These are phyloP conservation scores for Romanogobio albipinnatus DNA, from an alignment of 2,113 vertebrate species.

Conservation along the genomic window DNA sequence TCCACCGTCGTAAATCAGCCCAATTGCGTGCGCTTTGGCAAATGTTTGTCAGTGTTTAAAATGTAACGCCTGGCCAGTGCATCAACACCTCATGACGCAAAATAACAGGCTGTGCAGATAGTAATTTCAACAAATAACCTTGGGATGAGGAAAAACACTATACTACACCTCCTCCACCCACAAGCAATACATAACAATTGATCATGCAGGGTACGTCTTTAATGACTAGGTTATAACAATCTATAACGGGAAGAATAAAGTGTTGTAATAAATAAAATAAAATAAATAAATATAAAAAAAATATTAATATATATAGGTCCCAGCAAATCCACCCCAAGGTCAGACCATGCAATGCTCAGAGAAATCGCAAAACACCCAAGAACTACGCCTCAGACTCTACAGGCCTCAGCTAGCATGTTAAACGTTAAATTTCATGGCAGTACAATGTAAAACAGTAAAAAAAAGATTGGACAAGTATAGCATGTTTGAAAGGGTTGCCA, in stretches of 20 bases:
- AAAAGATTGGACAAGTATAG: no score
- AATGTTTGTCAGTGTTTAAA: constrained; percentile 9
- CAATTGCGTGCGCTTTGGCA: constrained; percentile 4
- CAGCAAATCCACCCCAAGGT: no score
- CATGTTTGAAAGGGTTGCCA: no score
- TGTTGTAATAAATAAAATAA: background rate
- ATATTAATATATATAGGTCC: background rate
- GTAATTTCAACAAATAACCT: background rate
- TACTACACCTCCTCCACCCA: background rate
- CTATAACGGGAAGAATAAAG: background rate
- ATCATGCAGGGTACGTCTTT: background rate
- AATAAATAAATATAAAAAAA: background rate
- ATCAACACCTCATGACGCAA: constrained; percentile 1
- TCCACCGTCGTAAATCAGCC: constrained; percentile 28
- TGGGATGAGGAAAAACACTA: background rate
- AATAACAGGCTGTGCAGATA: background rate
- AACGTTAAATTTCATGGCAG: no score
- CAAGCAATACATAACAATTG: background rate
- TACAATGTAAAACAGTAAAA: no score
- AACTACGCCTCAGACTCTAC: no score
- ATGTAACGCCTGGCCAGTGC: background rate
- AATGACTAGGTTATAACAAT: background rate
- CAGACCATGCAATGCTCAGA: no score
- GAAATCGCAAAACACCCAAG: no score
- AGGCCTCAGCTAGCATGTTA: no score